Conservation (phyloP, 2,888 invertebrate species). For the Actias luna region DNA sequence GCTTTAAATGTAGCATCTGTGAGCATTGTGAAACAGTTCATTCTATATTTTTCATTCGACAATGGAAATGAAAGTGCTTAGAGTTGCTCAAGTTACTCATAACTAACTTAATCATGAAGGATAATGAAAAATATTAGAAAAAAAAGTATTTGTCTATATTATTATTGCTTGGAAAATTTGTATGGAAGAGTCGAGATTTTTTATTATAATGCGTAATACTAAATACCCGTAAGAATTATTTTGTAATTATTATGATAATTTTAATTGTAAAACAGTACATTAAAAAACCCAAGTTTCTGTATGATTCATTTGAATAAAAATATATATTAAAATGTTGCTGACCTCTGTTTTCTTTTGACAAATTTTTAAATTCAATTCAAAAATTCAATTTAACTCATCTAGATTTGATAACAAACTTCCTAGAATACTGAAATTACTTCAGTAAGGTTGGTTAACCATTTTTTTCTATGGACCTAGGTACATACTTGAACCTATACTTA, state of each 20-base stretch:
- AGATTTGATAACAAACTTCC: no score
- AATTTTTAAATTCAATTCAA: no score
- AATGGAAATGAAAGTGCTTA: constrained; percentile 52
- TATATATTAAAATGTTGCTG: constrained; percentile 83
- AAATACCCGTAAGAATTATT: constrained; percentile 73
- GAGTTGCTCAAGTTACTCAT: constrained; percentile 65
- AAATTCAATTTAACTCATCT: no score
- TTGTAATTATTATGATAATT: constrained; percentile 80
- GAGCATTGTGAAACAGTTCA: constrained; percentile 62
- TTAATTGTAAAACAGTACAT: constrained; percentile 73
- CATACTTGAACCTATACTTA: no score
- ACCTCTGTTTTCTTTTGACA: constrained; percentile 62
- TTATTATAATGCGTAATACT: constrained; percentile 63
- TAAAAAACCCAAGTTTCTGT: constrained; percentile 75
- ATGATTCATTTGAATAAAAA: constrained; percentile 82
- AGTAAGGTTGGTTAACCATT: no score
- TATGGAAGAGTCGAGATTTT: constrained; percentile 63
- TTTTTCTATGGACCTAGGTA: no score
- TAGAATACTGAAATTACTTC: no score
- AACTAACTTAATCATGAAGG: constrained; percentile 41
- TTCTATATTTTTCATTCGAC: constrained; percentile 56
- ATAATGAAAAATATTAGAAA: constrained; percentile 49
- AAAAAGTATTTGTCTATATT: constrained; percentile 57
- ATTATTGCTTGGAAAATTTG: constrained; percentile 64
- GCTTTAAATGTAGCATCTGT: constrained; percentile 68